A percentile compares a stretch with the other conserved stretches of the same genome.
phyloP scores from a whole-genome alignment of 1,140 invertebrate species.

The Artemia franciscana region DNA sequence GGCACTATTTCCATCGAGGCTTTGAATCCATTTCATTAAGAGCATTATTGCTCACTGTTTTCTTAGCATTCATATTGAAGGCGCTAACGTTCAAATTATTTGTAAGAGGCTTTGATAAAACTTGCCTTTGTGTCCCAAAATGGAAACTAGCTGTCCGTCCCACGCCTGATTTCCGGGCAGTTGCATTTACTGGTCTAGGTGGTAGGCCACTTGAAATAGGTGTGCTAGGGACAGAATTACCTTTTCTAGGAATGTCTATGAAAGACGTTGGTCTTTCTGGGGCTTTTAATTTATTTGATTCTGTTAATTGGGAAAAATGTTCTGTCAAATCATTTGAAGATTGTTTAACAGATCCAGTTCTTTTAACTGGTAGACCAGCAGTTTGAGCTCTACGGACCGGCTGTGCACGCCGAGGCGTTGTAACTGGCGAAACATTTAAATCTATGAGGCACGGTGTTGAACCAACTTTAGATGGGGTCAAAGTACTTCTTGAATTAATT shows the following conservation, averaged over 20 bases:
- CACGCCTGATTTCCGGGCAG: background rate
- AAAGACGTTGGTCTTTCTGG: background rate
- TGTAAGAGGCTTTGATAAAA: background rate
- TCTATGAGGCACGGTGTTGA: background rate
- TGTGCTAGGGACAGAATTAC: background rate
- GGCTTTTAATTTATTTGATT: background rate
- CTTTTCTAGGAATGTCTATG: background rate
- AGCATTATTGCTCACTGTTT: background rate
- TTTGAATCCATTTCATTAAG: background rate
- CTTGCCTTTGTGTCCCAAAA: background rate
- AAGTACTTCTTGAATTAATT: background rate
- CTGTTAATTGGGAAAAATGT: background rate
- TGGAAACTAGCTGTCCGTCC: background rate
- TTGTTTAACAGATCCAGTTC: too few relatives aligned
- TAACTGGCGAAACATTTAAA: background rate
- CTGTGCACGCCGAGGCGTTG: background rate
- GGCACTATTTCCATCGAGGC: background rate
- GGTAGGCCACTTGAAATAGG: background rate
- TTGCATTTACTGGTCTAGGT: background rate
- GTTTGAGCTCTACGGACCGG: background rate
- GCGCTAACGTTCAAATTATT: background rate
- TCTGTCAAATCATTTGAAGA: background rate
- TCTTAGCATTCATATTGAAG: background rate
- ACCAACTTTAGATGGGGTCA: background rate
- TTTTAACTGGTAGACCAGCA: background rate